These are phyloP conservation scores for Macaria notata DNA, from an alignment of 2,888 invertebrate genomes.

Conservation along the genomic window DNA sequence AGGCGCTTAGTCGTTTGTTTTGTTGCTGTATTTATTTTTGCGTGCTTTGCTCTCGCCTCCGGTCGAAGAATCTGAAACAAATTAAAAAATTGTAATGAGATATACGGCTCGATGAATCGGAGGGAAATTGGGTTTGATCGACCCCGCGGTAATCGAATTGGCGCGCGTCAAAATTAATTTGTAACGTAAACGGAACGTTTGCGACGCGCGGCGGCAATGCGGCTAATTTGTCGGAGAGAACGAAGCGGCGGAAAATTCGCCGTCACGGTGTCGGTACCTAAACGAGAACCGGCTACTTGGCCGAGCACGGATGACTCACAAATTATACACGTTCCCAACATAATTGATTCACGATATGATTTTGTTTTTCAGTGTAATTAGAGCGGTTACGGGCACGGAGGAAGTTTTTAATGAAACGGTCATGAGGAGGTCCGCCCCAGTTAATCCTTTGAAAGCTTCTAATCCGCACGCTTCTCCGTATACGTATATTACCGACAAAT, in stretches of 20 bases:
- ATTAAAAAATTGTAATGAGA: slow-evolving; percentile 53
- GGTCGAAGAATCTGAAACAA: slow-evolving; percentile 70
- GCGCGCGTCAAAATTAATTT: slow-evolving; percentile 49
- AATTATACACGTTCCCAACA: slow-evolving; percentile 33
- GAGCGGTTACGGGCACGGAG: slow-evolving; percentile 37
- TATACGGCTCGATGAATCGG: slow-evolving; percentile 41
- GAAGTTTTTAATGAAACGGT: slow-evolving; percentile 67
- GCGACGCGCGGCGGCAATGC: slow-evolving; percentile 18
- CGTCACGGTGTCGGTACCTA: slow-evolving; percentile 6
- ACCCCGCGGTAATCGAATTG: slow-evolving; percentile 49
- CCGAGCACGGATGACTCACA: slow-evolving; percentile 29
- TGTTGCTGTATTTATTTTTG: slow-evolving; percentile 37
- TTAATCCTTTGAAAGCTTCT: slow-evolving; percentile 70
- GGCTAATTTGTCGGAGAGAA: slow-evolving; percentile 23
- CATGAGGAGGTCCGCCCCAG: slow-evolving; percentile 54
- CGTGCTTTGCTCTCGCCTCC: slow-evolving; percentile 51
- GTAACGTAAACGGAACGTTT: slow-evolving; percentile 34
- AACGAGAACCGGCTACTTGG: slow-evolving; percentile 4
- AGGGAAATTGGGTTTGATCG: slow-evolving; percentile 52
- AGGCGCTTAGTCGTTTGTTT: slow-evolving; percentile 73
- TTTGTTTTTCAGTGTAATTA: slow-evolving; percentile 59
- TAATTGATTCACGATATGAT: slow-evolving; percentile 52
- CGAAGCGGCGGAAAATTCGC: slow-evolving; percentile 17
- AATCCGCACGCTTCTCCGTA: slow-evolving; percentile 55
- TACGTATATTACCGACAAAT: slow-evolving; percentile 32